These are phyloP conservation scores for Phania funesta DNA, from an alignment of 2,888 invertebrate species.

Conservation along the genomic window DNA sequence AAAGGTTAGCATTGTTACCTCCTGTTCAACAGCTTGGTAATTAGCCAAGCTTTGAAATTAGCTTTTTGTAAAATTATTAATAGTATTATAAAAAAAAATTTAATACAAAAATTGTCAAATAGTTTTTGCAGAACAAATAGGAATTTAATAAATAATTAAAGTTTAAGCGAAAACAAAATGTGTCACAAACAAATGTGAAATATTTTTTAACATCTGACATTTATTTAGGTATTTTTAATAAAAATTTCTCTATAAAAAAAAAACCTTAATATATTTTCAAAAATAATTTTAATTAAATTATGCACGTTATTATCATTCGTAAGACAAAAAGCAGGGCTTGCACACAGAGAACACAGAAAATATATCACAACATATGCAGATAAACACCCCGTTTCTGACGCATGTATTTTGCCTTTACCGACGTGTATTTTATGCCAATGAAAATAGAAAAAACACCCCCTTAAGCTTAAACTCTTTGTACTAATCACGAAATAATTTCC, in stretches of 20 bases:
- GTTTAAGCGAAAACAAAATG: conserved; percentile 17
- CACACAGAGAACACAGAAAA: neutral
- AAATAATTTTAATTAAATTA: conserved; percentile 55
- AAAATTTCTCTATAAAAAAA: conserved; percentile 9
- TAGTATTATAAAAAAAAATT: too few species aligned
- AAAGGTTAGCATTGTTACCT: too few species aligned
- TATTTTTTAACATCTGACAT: conserved; percentile 48
- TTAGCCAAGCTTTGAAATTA: too few species aligned
- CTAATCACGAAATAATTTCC: conserved; percentile 71
- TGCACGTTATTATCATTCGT: conserved; percentile 9
- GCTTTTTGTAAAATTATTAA: too few species aligned
- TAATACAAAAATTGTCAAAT: too few species aligned
- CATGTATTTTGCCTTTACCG: conserved; percentile 38
- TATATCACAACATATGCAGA: conserved; percentile 60
- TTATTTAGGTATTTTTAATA: conserved; percentile 49
- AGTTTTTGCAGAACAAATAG: neutral
- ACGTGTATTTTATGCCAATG: conserved; percentile 6
- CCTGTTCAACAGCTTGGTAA: too few species aligned
- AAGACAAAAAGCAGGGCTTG: conserved; percentile 19
- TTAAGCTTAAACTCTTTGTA: conserved; percentile 65
- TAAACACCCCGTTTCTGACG: conserved; percentile 55
- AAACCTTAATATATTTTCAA: conserved; percentile 2
- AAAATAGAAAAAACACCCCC: conserved; percentile 47
- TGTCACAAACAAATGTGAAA: conserved; percentile 50
- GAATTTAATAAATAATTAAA: neutral